A percentile compares a stretch with the other conserved stretches of the same genome.
Evolutionary conservation across 2,888 invertebrate genomes (phyloP).

Genomic region (Ectobius pallidus): DNA sequence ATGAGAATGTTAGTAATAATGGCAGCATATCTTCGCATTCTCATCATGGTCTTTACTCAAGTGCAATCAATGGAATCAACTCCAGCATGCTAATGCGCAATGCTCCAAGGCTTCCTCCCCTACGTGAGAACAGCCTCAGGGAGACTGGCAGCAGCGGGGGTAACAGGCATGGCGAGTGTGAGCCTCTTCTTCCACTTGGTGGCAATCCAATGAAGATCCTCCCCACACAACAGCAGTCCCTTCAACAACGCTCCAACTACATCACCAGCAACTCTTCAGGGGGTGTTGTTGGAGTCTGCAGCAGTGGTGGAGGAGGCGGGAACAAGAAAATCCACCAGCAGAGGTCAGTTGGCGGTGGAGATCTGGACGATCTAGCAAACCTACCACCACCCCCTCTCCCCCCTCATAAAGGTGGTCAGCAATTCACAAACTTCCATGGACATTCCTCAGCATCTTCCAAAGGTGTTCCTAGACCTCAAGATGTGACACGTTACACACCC

Average conservation of each 20-base stretch:
- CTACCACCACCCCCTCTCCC: conserved; percentile 67
- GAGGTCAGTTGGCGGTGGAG: conserved; percentile 25
- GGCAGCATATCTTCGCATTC: conserved; percentile 1
- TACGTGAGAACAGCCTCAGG: conserved; percentile 57
- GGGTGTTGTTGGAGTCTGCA: not conserved
- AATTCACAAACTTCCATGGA: conserved; percentile 43
- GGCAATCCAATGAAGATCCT: conserved; percentile 29
- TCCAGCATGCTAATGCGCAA: conserved; percentile 45
- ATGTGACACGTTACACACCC: conserved; percentile 57
- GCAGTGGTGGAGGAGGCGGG: not conserved
- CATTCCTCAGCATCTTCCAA: conserved; percentile 39
- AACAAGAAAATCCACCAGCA: conserved; percentile 20
- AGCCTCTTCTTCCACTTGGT: conserved; percentile 60
- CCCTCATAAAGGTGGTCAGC: conserved; percentile 55
- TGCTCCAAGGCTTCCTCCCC: conserved; percentile 61
- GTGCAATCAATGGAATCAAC: conserved; percentile 21
- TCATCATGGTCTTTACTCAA: conserved; percentile 10
- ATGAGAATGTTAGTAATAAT: conserved; percentile 52
- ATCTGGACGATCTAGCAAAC: conserved; percentile 25
- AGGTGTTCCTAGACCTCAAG: conserved; percentile 20
- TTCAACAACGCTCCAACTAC: conserved; percentile 19
- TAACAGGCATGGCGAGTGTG: conserved; percentile 61
- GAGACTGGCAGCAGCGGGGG: conserved; percentile 57
- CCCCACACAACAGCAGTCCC: conserved; percentile 20
- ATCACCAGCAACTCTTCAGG: not conserved